phyloP scores from a whole-genome alignment of 2,888 invertebrate genomes.

The Lithophane socia region DNA sequence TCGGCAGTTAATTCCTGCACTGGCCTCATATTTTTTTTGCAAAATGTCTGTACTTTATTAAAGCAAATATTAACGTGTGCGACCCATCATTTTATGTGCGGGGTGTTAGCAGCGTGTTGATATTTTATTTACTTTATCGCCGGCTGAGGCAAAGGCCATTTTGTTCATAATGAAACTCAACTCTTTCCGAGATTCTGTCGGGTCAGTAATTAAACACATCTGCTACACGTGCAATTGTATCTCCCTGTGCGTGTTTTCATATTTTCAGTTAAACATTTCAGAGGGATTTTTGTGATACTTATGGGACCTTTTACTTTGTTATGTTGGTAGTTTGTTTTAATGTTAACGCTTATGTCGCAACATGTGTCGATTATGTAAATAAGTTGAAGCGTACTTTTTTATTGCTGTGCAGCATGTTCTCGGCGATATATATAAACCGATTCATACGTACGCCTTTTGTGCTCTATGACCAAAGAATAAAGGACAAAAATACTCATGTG shows the following conservation, averaged over 20 bases:
- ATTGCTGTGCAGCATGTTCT: conserved; percentile 39
- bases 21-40: conserved; percentile 80
- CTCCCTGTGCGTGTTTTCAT: conserved; percentile 76
- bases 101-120: conserved; percentile 84
- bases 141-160: conserved; percentile 76
- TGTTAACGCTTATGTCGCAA: conserved; percentile 72
- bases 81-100: conserved; percentile 81
- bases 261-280: conserved; percentile 78
- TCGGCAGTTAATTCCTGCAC: conserved; percentile 83
- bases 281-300: conserved; percentile 75
- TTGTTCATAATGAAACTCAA: conserved; percentile 84
- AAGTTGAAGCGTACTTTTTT: conserved; percentile 58
- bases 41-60: conserved; percentile 85
- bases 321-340: conserved; percentile 76
- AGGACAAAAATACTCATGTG: conserved; percentile 5
- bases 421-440: conserved; percentile 17
- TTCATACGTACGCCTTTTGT: conserved; percentile 8
- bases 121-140: conserved; percentile 88
- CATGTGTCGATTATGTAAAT: conserved; percentile 73
- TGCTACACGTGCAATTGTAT: conserved; percentile 84
- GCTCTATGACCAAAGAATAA: conserved; percentile 19
- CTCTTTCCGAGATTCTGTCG: conserved; percentile 85
- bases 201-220: conserved; percentile 89
- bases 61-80: conserved; percentile 83
- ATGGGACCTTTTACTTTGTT: conserved; percentile 74